Evolutionary conservation across 2,797 vertebrate species (phyloP).

Genomic region (Tapera naevia): DNA sequence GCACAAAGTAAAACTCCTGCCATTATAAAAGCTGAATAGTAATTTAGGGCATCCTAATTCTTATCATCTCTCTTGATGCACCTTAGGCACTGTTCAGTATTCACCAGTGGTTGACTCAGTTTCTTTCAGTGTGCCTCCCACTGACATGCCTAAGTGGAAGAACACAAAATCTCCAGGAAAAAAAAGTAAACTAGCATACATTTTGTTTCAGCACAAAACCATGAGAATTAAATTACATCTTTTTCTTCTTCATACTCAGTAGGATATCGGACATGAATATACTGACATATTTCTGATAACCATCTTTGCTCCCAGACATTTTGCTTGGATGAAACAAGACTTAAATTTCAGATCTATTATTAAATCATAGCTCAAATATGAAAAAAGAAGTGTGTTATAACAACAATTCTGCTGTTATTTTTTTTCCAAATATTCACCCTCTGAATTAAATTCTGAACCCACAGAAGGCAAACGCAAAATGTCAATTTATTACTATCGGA

Average conservation of each 20-base stretch:
- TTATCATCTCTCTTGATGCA: background rate
- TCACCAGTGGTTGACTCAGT: background rate
- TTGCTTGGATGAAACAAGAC: constrained; percentile 27
- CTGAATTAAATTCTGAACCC: background rate
- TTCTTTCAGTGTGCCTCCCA: constrained; percentile 3
- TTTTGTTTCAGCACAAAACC: constrained; percentile 33
- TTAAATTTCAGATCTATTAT: constrained; percentile 21
- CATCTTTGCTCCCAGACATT: constrained; percentile 19
- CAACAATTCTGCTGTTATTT: background rate
- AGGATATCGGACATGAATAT: constrained; percentile 8
- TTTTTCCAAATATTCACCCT: background rate
- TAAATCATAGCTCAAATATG: background rate
- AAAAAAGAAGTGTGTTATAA: background rate
- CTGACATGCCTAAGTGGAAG: constrained; percentile 20
- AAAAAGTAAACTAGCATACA: background rate
- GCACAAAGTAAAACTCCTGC: constrained; percentile 28
- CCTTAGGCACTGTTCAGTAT: constrained; percentile 29
- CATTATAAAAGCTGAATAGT: background rate
- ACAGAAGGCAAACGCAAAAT: background rate
- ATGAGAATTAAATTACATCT: constrained; percentile 12
- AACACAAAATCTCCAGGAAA: constrained; percentile 5
- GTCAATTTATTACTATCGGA: background rate
- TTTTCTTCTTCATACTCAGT: constrained; percentile 33
- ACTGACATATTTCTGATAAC: constrained; percentile 44
- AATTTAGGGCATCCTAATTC: constrained; percentile 10